Conservation (phyloP, 2,888 invertebrate species). For the Morpho achilles region DNA sequence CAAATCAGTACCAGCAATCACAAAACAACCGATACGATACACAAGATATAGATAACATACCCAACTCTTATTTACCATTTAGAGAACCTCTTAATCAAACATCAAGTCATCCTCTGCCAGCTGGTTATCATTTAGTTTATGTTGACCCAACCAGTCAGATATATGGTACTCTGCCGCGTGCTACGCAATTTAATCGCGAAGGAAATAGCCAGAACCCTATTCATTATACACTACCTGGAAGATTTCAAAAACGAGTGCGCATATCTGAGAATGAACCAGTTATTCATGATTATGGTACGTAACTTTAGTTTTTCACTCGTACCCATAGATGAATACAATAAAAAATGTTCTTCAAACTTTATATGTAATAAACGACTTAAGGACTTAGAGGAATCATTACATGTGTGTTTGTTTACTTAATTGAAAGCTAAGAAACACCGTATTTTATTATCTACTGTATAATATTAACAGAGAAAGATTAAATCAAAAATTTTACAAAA, state of each 20-base stretch:
- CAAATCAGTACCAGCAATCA: conserved; percentile 34
- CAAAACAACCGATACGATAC: conserved; percentile 37
- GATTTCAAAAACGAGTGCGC: conserved; percentile 61
- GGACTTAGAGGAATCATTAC: too few species aligned
- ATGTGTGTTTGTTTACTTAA: too few species aligned
- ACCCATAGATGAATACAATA: too few species aligned
- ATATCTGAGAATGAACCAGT: conserved; percentile 63
- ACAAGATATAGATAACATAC: conserved; percentile 35
- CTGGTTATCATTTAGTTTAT: conserved; percentile 48
- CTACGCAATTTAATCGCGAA: conserved; percentile 37
- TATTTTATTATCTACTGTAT: too few species aligned
- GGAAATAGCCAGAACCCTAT: conserved; percentile 40
- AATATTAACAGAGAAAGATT: too few species aligned
- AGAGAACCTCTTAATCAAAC: conserved; percentile 41
- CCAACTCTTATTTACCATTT: conserved; percentile 54
- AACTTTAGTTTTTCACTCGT: conserved; percentile 5
- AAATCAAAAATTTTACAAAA: too few species aligned
- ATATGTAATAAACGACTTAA: too few species aligned
- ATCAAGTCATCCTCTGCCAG: conserved; percentile 33
- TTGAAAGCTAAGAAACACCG: too few species aligned
- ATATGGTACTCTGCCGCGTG: conserved; percentile 55
- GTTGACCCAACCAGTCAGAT: conserved; percentile 44
- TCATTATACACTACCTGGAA: conserved; percentile 56
- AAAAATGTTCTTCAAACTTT: too few species aligned
- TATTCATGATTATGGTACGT: conserved; percentile 70